Evolutionary conservation across 1,140 invertebrate genomes (phyloP).

Genomic region (Battus philenor): DNA sequence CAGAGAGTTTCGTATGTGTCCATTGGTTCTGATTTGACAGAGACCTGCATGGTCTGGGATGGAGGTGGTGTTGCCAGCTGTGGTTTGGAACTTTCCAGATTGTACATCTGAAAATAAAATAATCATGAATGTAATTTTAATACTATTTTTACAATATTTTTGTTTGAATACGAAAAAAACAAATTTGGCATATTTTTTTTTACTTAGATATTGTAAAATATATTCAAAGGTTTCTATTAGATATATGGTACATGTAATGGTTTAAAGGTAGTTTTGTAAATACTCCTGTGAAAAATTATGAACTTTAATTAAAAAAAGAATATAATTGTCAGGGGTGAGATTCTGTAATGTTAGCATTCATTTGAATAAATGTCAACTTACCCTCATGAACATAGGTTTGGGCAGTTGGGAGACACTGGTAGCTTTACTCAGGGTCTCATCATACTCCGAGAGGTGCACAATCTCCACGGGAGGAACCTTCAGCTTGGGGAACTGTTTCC

Average conservation of each 20-base stretch:
- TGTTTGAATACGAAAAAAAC: too few relatives aligned
- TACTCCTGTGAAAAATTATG: too few relatives aligned
- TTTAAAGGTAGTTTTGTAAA: too few relatives aligned
- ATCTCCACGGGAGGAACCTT: slow-evolving; percentile 31
- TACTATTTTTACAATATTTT: too few relatives aligned
- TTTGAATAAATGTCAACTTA: slow-evolving; percentile 18
- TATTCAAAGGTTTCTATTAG: too few relatives aligned
- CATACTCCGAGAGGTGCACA: slow-evolving; percentile 25
- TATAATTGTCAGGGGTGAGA: too few relatives aligned
- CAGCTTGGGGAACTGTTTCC: slow-evolving; percentile 35
- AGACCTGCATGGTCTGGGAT: slow-evolving; percentile 30
- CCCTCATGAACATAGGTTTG: slow-evolving; percentile 58
- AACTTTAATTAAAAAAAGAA: too few relatives aligned
- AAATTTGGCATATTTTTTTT: too few relatives aligned
- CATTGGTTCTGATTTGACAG: slow-evolving; percentile 45
- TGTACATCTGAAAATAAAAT: slow-evolving; percentile 65
- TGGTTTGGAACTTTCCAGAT: slow-evolving; percentile 44
- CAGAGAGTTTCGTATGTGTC: slow-evolving; percentile 22
- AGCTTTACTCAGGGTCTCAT: slow-evolving; percentile 38
- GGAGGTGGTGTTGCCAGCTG: slow-evolving; percentile 19
- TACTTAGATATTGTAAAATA: too few relatives aligned
- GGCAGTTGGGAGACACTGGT: slow-evolving; percentile 54
- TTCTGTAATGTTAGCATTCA: too few relatives aligned
- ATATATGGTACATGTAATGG: too few relatives aligned
- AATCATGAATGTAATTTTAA: too few relatives aligned